Evolutionary conservation across 2,888 invertebrate genomes (phyloP).

Genomic region (Protophormia terraenovae): DNA sequence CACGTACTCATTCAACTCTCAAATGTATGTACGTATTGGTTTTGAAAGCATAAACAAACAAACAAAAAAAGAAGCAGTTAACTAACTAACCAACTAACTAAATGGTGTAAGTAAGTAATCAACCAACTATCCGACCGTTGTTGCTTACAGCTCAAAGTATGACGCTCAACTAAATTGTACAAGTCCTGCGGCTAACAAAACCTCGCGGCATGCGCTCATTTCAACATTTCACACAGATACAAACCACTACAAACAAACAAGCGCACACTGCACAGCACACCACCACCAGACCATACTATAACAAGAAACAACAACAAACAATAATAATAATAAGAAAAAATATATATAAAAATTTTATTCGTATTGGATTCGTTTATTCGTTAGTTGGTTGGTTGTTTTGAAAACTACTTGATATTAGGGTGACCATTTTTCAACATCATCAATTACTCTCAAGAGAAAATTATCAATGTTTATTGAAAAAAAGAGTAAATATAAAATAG

Average conservation of each 20-base stretch:
- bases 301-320: neutral
- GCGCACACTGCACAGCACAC: neutral
- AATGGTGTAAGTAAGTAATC: too few species aligned
- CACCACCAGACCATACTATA: neutral
- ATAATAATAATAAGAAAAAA: too few species aligned
- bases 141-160: constrained; percentile 75
- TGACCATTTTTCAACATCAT: constrained; percentile 25
- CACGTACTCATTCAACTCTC: neutral
- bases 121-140: constrained; percentile 65
- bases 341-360: constrained; percentile 45
- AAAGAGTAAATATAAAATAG: neutral
- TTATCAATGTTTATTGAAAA: neutral
- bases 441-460: constrained; percentile 3
- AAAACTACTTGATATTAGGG: constrained; percentile 29
- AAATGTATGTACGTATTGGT: neutral
- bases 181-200: constrained; percentile 77
- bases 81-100: neutral
- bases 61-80: neutral
- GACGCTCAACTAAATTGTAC: constrained; percentile 74
- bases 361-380: constrained; percentile 60
- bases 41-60: neutral
- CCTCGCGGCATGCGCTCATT: constrained; percentile 75
- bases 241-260: neutral
- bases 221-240: constrained; percentile 33
- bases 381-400: constrained; percentile 30